phyloP scores from a whole-genome alignment of 2,797 vertebrate genomes.

The Mormyrus hasselquistii region DNA sequence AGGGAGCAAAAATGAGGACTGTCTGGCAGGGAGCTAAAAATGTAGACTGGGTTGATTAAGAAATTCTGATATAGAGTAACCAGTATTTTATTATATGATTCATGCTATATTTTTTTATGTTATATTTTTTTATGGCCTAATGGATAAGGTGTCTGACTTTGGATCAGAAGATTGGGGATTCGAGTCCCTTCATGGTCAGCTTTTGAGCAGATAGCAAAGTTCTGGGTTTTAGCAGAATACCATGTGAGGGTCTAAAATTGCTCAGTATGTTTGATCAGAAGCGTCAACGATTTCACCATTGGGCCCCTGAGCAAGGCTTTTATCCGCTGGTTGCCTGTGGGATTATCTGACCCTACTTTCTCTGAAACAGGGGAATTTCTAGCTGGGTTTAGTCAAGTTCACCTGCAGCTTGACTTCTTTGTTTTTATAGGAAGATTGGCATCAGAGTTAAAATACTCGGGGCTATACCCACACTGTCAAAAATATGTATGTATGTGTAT shows the following conservation, averaged over 20 bases:
- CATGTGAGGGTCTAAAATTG: not conserved
- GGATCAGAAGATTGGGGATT: not conserved
- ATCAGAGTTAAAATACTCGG: not conserved
- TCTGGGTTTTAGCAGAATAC: not conserved
- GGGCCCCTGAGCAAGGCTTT: not conserved
- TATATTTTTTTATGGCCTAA: not conserved
- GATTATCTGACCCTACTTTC: not conserved
- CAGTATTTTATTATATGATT: not conserved
- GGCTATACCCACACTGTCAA: not conserved
- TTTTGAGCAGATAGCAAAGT: not conserved
- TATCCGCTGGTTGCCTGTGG: not conserved
- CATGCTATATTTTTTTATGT: not conserved
- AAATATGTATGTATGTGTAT: not conserved
- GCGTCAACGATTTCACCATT: not conserved
- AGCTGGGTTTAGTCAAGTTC: not conserved
- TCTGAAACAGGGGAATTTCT: not conserved
- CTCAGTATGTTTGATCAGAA: not conserved
- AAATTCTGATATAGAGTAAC: not conserved
- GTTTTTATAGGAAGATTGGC: not conserved
- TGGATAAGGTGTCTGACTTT: not conserved
- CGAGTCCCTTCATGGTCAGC: not conserved
- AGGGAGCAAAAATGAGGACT: not conserved
- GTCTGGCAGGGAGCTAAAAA: not conserved
- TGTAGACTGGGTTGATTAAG: not conserved
- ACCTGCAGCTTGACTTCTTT: not conserved